Evolutionary conservation across 2,113 vertebrate genomes (phyloP).

Genomic region (Archilochus colubris): DNA sequence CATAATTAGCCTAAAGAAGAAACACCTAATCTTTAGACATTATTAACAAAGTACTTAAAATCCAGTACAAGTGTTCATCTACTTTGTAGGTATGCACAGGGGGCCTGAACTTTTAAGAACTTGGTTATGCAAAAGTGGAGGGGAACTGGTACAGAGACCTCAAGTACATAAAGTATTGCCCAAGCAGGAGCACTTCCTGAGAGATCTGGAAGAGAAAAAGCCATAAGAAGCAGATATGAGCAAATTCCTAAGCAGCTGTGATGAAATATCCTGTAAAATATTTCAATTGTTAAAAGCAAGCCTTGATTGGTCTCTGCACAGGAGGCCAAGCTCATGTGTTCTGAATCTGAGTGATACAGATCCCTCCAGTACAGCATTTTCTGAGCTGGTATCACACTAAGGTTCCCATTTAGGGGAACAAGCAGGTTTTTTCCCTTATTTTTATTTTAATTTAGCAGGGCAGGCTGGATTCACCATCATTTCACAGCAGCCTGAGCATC

Average conservation of each 20-base stretch:
- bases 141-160: background rate
- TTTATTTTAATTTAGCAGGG: background rate
- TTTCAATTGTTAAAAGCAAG: background rate
- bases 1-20: background rate
- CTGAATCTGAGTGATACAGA: fast-evolving
- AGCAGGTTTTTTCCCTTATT: background rate
- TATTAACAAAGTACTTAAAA: background rate
- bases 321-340: background rate
- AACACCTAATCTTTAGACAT: background rate
- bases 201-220: background rate
- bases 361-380: background rate
- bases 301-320: background rate
- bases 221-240: background rate
- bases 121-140: background rate
- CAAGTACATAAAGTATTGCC: background rate
- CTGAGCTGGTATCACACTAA: background rate
- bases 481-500: background rate
- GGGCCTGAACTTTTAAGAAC: background rate
- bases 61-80: background rate
- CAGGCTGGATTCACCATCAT: background rate
- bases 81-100: background rate
- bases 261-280: background rate
- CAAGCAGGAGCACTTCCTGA: background rate
- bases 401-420: background rate
- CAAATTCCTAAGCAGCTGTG: background rate